phyloP scores from a whole-genome alignment of 2,888 invertebrate species.

The Aporophyla nigra region DNA sequence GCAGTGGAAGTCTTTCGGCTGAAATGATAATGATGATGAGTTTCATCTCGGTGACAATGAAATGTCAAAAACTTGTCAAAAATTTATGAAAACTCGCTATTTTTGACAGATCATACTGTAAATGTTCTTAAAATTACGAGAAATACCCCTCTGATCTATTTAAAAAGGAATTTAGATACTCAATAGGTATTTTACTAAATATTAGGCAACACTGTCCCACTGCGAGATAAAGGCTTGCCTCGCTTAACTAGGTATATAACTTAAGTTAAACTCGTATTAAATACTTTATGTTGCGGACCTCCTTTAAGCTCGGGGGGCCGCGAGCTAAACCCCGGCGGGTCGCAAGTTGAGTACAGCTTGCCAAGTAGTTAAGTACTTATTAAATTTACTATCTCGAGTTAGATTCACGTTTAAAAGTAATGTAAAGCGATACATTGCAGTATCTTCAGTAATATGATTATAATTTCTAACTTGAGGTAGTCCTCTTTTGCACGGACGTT shows the following conservation, averaged over 20 bases:
- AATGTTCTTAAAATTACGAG: too few species aligned
- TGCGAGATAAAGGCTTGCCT: conserved; percentile 49
- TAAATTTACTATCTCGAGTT: conserved; percentile 32
- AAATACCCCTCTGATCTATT: background rate
- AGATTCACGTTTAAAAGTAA: conserved; percentile 2
- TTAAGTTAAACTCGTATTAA: conserved; percentile 62
- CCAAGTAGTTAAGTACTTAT: conserved; percentile 59
- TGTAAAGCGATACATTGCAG: conserved; percentile 4
- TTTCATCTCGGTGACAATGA: too few species aligned
- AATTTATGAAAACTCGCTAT: too few species aligned
- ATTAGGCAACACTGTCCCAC: conserved; percentile 30
- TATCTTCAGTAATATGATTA: conserved; percentile 7
- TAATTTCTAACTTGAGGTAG: background rate
- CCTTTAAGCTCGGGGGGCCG: conserved; percentile 54
- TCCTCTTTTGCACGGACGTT: too few species aligned
- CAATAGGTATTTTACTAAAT: conserved; percentile 2
- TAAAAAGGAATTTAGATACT: background rate
- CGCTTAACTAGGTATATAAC: conserved; percentile 56
- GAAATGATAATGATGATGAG: too few species aligned
- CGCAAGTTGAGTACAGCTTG: conserved; percentile 48
- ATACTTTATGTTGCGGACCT: conserved; percentile 62
- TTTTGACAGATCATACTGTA: too few species aligned
- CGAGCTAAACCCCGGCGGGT: conserved; percentile 51
- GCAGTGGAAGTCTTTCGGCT: too few species aligned
- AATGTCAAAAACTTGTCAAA: too few species aligned